Evolutionary conservation across 2,888 invertebrate genomes (phyloP).

Genomic region (Aethes cnicana): DNA sequence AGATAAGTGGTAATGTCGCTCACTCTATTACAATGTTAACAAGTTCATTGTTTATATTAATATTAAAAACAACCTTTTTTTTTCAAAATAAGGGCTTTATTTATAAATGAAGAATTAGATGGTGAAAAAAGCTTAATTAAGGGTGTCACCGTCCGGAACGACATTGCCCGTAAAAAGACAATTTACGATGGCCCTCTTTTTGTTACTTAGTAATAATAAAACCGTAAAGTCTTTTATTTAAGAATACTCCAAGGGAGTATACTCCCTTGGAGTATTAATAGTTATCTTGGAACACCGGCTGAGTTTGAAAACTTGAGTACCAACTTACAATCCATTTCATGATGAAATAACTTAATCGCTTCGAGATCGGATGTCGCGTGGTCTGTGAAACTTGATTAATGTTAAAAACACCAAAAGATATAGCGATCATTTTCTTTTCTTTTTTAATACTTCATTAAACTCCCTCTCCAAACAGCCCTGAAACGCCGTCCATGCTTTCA

Average conservation of each 20-base stretch:
- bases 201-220: constrained; percentile 18
- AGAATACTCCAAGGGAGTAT: neutral
- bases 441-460: neutral
- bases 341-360: neutral
- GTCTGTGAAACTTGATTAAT: constrained; percentile 1
- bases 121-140: constrained; percentile 16
- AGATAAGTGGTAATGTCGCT: no score
- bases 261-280: neutral
- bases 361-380: neutral
- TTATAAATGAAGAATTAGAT: constrained; percentile 12
- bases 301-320: no score
- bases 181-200: constrained; percentile 14
- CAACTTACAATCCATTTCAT: no score
- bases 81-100: neutral
- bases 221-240: constrained; percentile 6
- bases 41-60: no score
- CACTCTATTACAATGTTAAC: no score
- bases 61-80: no score
- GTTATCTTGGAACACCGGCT: neutral
- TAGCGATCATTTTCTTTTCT: neutral
- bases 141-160: constrained; percentile 14
- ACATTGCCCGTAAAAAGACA: constrained; percentile 16
- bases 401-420: neutral
- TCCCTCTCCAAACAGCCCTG: constrained; percentile 1
- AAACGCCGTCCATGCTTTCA: constrained; percentile 4